These are phyloP conservation scores for Oppia nitens DNA, from an alignment of 1,140 invertebrate species.

Conservation along the genomic window DNA sequence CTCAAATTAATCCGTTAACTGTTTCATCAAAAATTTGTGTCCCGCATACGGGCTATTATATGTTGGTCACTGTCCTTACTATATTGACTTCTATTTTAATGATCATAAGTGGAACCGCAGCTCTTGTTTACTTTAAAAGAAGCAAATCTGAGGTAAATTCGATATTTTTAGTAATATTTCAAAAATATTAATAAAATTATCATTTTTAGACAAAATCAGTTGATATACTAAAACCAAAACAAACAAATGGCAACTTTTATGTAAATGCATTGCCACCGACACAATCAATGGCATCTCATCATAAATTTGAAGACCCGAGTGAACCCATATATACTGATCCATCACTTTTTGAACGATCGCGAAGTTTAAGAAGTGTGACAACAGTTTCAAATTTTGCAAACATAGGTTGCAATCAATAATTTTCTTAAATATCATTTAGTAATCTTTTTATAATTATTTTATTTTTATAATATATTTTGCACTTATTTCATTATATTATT, in stretches of 20 bases:
- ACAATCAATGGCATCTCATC: background rate
- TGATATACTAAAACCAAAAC: background rate
- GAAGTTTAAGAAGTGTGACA: constrained; percentile 30
- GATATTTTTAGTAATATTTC: background rate
- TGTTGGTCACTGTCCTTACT: constrained; percentile 48
- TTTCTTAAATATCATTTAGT: too few species aligned
- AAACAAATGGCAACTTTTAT: constrained; percentile 2
- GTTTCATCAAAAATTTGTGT: constrained; percentile 40
- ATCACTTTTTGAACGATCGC: constrained; percentile 63
- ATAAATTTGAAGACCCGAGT: constrained; percentile 50
- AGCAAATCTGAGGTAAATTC: constrained; percentile 6
- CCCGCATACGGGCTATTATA: constrained; percentile 53
- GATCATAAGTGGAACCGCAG: constrained; percentile 41
- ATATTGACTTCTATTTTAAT: constrained; percentile 47
- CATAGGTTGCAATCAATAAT: background rate
- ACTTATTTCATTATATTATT: too few species aligned
- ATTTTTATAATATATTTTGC: background rate
- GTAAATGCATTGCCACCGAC: background rate
- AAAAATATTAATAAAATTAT: background rate
- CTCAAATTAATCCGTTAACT: background rate
- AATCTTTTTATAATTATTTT: background rate
- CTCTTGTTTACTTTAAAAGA: constrained; percentile 28
- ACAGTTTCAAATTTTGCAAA: constrained; percentile 7
- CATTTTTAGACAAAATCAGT: background rate
- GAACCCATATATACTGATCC: constrained; percentile 85